phyloP scores from a whole-genome alignment of 1,140 invertebrate genomes.

The Meloidogyne hapla region DNA sequence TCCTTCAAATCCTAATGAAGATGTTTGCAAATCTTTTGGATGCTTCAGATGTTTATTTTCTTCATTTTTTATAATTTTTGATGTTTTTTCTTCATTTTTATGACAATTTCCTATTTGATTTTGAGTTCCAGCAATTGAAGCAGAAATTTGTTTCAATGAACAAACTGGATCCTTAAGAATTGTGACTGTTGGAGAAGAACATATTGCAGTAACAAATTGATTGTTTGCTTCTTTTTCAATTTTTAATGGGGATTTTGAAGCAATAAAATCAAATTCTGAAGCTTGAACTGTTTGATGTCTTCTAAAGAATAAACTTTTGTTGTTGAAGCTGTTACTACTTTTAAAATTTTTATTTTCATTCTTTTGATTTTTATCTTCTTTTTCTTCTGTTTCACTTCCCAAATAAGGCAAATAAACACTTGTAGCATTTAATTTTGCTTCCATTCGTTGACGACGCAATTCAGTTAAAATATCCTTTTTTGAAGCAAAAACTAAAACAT shows the following conservation, averaged over 20 bases:
- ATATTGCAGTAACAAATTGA: background rate
- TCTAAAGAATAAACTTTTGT: slow-evolving; percentile 4
- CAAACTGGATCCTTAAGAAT: background rate
- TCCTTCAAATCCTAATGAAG: background rate
- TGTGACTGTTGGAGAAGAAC: background rate
- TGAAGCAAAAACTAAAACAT: background rate
- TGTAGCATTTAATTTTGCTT: slow-evolving; percentile 3
- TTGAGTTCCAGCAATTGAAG: background rate
- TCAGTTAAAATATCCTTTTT: slow-evolving; percentile 1
- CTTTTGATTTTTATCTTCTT: background rate
- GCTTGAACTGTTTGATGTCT: background rate
- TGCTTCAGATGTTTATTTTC: no score
- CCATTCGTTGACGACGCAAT: background rate
- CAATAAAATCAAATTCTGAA: background rate
- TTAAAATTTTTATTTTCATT: background rate
- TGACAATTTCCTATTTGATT: background rate
- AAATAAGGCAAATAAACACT: background rate
- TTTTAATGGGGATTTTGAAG: background rate
- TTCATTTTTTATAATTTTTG: no score
- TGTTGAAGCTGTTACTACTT: background rate
- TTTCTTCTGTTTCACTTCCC: background rate
- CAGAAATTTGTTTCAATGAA: background rate
- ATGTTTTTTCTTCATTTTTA: background rate
- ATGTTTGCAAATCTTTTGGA: slow-evolving; percentile 3
- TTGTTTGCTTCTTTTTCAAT: background rate